These are phyloP conservation scores for Micropoecilia bifurca DNA, from an alignment of 2,797 vertebrate genomes.

Conservation along the genomic window DNA sequence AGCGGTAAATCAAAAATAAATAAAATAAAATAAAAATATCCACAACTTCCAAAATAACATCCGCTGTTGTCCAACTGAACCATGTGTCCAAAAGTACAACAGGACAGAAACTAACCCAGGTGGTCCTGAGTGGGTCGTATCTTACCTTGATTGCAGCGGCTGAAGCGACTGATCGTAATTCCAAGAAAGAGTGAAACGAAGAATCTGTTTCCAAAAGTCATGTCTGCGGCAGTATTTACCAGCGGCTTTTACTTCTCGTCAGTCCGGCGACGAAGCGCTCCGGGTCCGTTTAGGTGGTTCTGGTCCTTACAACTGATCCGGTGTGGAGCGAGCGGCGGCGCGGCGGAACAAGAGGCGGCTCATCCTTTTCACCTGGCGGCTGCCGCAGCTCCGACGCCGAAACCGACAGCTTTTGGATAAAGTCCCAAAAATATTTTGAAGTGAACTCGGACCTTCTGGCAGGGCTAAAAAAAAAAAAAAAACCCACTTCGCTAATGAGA, in stretches of 20 bases:
- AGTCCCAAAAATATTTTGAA: slow-evolving; percentile 34
- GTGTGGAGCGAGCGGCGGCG: slow-evolving; percentile 20
- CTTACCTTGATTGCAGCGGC: slow-evolving; percentile 79
- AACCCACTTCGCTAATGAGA: slow-evolving; percentile 10
- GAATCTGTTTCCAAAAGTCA: slow-evolving; percentile 73
- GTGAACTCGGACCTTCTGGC: slow-evolving; percentile 24
- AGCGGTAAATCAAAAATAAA: neutral
- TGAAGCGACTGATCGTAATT: slow-evolving; percentile 60
- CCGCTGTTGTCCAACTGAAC: neutral
- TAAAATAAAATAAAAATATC: neutral
- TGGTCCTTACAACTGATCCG: slow-evolving; percentile 60
- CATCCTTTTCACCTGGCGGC: slow-evolving; percentile 53
- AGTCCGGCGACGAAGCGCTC: slow-evolving; percentile 9
- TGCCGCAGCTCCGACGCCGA: slow-evolving; percentile 15
- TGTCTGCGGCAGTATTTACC: slow-evolving; percentile 72
- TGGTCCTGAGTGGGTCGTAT: neutral
- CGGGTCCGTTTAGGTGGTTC: slow-evolving; percentile 41
- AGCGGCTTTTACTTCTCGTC: slow-evolving; percentile 30
- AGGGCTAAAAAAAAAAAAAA: neutral
- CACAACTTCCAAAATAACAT: neutral
- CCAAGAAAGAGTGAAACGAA: slow-evolving; percentile 69
- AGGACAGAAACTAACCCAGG: neutral
- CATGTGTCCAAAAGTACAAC: neutral
- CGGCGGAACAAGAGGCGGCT: slow-evolving; percentile 33
- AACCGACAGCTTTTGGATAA: slow-evolving; percentile 7